Evolutionary conservation across 2,888 invertebrate genomes (phyloP).

Genomic region (Nudaria mundana): DNA sequence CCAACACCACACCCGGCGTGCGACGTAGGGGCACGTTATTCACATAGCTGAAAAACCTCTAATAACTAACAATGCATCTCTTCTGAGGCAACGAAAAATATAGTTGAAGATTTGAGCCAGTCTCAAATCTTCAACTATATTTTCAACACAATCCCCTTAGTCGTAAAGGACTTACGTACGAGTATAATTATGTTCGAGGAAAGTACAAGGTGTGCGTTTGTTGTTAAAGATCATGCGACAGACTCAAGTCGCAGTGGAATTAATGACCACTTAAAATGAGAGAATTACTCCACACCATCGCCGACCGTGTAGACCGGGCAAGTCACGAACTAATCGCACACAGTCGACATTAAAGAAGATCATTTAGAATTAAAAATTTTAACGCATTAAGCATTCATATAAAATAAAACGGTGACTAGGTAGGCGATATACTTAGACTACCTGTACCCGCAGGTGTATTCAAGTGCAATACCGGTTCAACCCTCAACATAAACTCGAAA

Average conservation of each 20-base stretch:
- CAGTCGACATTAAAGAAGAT: conserved; percentile 39
- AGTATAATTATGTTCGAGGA: conserved; percentile 36
- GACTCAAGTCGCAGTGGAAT: conserved; percentile 65
- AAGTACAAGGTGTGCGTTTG: conserved; percentile 52
- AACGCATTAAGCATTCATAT: conserved; percentile 31
- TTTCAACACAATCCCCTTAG: too few species aligned
- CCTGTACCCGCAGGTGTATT: too few species aligned
- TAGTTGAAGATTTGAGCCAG: too few species aligned
- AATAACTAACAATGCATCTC: conserved; percentile 48
- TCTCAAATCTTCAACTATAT: too few species aligned
- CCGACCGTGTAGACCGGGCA: conserved; percentile 57
- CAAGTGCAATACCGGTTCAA: too few species aligned
- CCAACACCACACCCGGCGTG: conserved; percentile 52
- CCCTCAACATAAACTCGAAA: conserved; percentile 11
- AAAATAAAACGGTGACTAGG: conserved; percentile 25
- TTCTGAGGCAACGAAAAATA: conserved; percentile 23
- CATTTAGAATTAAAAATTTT: conserved; percentile 41
- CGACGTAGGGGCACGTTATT: conserved; percentile 48
- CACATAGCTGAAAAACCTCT: conserved; percentile 50
- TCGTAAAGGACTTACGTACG: conserved; percentile 12
- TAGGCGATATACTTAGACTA: too few species aligned
- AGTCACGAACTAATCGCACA: conserved; percentile 64
- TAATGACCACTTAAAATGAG: conserved; percentile 76
- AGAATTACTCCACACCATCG: conserved; percentile 63
- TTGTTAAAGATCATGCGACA: conserved; percentile 67